These are phyloP conservation scores for Drosophila trapezifrons DNA, from an alignment of 1,140 invertebrate species.

Conservation along the genomic window DNA sequence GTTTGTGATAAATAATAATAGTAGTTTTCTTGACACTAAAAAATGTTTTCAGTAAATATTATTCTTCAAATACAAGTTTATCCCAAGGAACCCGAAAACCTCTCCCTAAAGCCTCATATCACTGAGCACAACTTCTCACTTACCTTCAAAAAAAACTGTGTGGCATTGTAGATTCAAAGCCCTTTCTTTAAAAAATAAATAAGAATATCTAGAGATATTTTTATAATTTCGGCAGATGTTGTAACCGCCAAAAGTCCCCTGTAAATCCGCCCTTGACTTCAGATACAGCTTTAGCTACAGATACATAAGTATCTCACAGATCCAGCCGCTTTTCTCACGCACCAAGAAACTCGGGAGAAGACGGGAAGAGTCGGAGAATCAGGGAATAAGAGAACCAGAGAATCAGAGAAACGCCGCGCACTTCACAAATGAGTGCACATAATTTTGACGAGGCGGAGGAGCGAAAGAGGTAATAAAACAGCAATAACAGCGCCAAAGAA, in stretches of 20 bases:
- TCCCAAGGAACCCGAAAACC: too few species aligned
- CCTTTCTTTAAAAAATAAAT: not conserved
- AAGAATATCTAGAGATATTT: not conserved
- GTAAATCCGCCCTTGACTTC: not conserved
- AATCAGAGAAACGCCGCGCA: slow-evolving; percentile 55
- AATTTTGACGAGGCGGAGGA: slow-evolving; percentile 59
- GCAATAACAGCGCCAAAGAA: slow-evolving; percentile 39
- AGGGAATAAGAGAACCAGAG: slow-evolving; percentile 2
- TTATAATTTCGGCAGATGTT: not conserved
- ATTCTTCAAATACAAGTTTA: too few species aligned
- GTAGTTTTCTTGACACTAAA: not conserved
- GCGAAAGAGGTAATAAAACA: slow-evolving; percentile 50
- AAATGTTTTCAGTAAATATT: not conserved
- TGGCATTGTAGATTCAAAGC: too few species aligned
- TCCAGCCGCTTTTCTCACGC: slow-evolving; percentile 62
- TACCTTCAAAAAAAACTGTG: too few species aligned
- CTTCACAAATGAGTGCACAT: slow-evolving; percentile 81
- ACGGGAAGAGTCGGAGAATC: slow-evolving; percentile 14
- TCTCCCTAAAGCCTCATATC: too few species aligned
- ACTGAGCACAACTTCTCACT: too few species aligned
- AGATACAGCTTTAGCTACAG: not conserved
- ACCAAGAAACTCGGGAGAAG: slow-evolving; percentile 33
- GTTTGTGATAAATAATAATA: not conserved
- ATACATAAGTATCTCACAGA: slow-evolving; percentile 33
- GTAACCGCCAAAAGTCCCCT: not conserved